Base-by-base conservation (phyloP, 2,888 invertebrate genomes). In the Temnothorax unifasciatus region DNA sequence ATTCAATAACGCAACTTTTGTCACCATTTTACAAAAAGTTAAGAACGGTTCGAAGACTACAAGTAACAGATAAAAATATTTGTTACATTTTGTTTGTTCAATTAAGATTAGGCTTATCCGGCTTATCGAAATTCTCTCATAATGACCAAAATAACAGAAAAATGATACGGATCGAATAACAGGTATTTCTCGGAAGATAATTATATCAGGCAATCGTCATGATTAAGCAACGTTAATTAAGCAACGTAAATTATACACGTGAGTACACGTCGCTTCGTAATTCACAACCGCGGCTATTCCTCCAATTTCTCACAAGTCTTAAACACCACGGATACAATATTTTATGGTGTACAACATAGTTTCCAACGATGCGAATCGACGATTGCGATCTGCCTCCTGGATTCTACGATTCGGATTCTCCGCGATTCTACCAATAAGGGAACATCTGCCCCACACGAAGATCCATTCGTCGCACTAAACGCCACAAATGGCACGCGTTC, bases 401-500 rank as follows among this genome's bases (percentile, higher is more conserved):
- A 34, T 52, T 29, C 29, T 29, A 29, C 29, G 29, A 29, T 29
- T 29, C 29, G 29, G 2, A 29, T 29, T 54, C 52, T 63, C 50
- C 11, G 61, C 25, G 25, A 89, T 86, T 86, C 83, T 85, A 76
- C 82, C 87, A 87, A 89, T 85, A 66, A 87, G 84, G 85, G 86
- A 86, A 90, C 92, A 93, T 92, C 92, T 93, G 92, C 86, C 85
- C 79, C 61, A 76, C 41, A 74, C 25, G 44, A 4, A 50, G 74
- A 74, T 82, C 85, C 82, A 87, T 90, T 91, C 86, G 89, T 85
- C 69, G 86, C 89, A 90, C 83, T 86, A 89, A 91, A 91, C 87
- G 88, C 84, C 83, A 85, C 88, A 91, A 92, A 91, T 90, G 90
- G 89, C 63, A 83, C 87, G 69, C 57, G 88, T 79, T 90, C 91